Base-by-base conservation (phyloP, 1,140 invertebrate genomes). In the Spodoptera litura region DNA sequence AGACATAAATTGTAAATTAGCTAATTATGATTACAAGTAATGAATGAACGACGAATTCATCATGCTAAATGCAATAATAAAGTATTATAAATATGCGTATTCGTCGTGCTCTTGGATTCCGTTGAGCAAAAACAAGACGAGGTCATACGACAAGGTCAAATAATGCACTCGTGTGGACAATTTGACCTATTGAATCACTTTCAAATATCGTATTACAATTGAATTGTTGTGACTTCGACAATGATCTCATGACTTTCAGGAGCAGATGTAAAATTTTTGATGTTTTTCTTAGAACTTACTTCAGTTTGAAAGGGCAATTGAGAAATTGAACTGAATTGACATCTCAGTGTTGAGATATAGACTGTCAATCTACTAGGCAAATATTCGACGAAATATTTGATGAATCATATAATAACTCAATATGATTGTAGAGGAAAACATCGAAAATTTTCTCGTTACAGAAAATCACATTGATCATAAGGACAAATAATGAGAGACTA, bases 101-200 rank as follows among this genome's bases (percentile, higher is more conserved):
- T 75, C 59, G 82, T 61, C 56, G 61, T 78, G 83, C 59, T 81
- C 72, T 82, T 84, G 73, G 56, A 71, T 56, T 51, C 61, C 51
- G 80, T 83, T 81, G 81, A 84, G 83, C 85, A 87, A 88, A 88
- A 88, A 86, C 84, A 80, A 78, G 56, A 79, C 87, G 81, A 87
- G 87, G 84, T 78, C 81, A 71, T 13, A 9, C 59, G 73, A 49
- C 83, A 85, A 88, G 85, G 82, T 72, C 85, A 70, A 61, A 53
- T 51, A 70, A 49, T 78, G 78, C 78, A 80, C 64, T 62, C 66
- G n/a, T 73, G 68, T 79, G 38, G 77, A 78, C 78, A 77, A 74
- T 71, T 52, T 74, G 62, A 78, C 58, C 78, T 74, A 83, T 78
- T 53, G 51, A 49, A 61, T 62, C 59, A 75, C 59, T 62, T 75